Conservation (phyloP, 37 sponge, comb jelly and placozoan species). For the Cliona cf. orientalis region DNA sequence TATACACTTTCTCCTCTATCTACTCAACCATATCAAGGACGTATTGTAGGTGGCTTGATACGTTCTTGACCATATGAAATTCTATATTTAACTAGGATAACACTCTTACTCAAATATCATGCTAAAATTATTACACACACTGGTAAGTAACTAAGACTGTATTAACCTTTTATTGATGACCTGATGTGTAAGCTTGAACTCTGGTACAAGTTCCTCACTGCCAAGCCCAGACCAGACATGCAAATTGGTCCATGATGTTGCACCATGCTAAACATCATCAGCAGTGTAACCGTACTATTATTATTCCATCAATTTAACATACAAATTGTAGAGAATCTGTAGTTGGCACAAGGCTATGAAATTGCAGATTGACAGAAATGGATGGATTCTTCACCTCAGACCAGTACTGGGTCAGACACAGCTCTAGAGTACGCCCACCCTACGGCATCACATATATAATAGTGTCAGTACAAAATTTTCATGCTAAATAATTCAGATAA, state of each 20-base stretch:
- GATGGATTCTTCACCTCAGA: constrained; percentile 47
- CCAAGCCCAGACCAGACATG: constrained; percentile 38
- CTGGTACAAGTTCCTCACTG: constrained; percentile 68
- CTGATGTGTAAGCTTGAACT: constrained; percentile 75
- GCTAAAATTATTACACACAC: no score
- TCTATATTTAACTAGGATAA: no score
- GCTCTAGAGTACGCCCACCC: constrained; percentile 81
- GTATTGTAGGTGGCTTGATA: no score
- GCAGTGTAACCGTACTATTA: background rate
- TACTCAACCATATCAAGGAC: no score
- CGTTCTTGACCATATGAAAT: no score
- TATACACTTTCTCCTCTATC: no score
- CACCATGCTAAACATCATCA: constrained; percentile 35
- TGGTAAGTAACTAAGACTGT: no score
- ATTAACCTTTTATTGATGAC: constrained; percentile 59
- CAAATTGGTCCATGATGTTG: constrained; percentile 44
- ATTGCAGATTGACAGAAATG: constrained; percentile 44
- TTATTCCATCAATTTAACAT: constrained; percentile 7
- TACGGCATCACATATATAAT: constrained; percentile 2
- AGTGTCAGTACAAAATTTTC: background rate
- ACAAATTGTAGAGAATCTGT: constrained; percentile 52
- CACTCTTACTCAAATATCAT: no score
- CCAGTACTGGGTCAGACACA: constrained; percentile 85
- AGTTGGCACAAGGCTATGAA: constrained; percentile 68
- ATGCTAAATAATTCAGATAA: background rate